These are phyloP conservation scores for Vulpes vulpes DNA, from an alignment of 2,113 vertebrate genomes.

Conservation along the genomic window DNA sequence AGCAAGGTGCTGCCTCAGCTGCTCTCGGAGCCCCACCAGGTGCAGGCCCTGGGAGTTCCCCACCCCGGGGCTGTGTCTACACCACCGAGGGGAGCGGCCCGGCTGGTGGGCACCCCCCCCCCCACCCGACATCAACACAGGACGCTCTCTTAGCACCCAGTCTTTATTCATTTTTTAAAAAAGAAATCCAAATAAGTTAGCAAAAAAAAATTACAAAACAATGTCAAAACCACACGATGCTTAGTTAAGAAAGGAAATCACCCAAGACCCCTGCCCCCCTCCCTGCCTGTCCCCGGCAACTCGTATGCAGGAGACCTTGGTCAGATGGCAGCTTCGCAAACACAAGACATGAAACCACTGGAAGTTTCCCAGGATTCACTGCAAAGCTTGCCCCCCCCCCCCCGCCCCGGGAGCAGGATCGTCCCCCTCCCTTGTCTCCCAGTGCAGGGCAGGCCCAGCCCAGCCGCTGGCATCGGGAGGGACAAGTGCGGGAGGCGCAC, in stretches of 20 bases:
- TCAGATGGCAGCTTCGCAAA: slow-evolving; percentile 92
- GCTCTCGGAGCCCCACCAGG: background rate
- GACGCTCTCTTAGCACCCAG: slow-evolving; percentile 91
- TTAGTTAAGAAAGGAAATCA: slow-evolving; percentile 86
- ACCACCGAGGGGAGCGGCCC: background rate
- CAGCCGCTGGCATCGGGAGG: slow-evolving; percentile 65
- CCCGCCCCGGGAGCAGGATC: slow-evolving; percentile 63
- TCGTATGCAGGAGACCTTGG: slow-evolving; percentile 88
- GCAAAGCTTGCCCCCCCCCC: slow-evolving; percentile 87
- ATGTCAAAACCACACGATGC: slow-evolving; percentile 93
- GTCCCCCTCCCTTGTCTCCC: slow-evolving; percentile 18
- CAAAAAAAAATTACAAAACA: slow-evolving; percentile 85
- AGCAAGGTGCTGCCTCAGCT: background rate
- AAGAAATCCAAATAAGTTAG: slow-evolving; percentile 96
- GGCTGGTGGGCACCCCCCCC: background rate
- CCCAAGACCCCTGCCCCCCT: slow-evolving; percentile 23
- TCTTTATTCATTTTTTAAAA: slow-evolving; percentile 95
- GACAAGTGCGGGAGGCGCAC: background rate
- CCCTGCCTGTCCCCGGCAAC: slow-evolving; percentile 62
- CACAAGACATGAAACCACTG: slow-evolving; percentile 72
- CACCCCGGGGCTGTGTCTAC: background rate
- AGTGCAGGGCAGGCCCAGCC: slow-evolving; percentile 79
- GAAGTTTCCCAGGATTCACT: slow-evolving; percentile 71
- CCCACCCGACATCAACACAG: background rate
- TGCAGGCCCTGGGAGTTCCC: background rate